Conservation (phyloP, 2,888 invertebrate species). For the Sarcophaga subvicina region DNA sequence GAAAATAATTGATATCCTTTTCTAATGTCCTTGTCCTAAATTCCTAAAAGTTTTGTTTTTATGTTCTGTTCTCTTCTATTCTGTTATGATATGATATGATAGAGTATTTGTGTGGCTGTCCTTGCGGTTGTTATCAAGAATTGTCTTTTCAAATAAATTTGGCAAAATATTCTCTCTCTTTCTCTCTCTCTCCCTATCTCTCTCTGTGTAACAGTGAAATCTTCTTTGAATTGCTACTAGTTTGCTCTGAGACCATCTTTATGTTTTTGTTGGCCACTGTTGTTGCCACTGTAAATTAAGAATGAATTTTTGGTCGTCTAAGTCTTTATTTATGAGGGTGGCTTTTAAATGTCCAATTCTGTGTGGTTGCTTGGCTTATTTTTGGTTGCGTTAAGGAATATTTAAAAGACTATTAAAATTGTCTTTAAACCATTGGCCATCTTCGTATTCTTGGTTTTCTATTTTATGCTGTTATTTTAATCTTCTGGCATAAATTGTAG, state of each 20-base stretch:
- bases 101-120: no score
- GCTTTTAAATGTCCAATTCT: neutral
- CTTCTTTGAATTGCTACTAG: no score
- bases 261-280: no score
- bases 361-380: neutral
- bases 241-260: no score
- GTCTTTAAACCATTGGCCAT: neutral
- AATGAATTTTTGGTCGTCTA: no score
- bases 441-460: neutral
- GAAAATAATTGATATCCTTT: conserved; percentile 12
- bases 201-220: no score
- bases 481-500: conserved; percentile 17
- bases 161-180: no score
- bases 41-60: neutral
- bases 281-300: no score
- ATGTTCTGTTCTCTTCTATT: neutral
- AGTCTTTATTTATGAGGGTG: neutral
- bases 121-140: no score
- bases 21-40: conserved; percentile 46
- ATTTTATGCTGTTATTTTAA: conserved; percentile 4
- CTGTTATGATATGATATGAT: neutral
- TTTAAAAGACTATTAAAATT: conserved; percentile 33
- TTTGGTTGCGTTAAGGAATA: neutral
- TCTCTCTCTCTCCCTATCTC: no score
- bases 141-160: no score